phyloP scores from a whole-genome alignment of 2,888 invertebrate genomes.

The Acleris sparsana region DNA sequence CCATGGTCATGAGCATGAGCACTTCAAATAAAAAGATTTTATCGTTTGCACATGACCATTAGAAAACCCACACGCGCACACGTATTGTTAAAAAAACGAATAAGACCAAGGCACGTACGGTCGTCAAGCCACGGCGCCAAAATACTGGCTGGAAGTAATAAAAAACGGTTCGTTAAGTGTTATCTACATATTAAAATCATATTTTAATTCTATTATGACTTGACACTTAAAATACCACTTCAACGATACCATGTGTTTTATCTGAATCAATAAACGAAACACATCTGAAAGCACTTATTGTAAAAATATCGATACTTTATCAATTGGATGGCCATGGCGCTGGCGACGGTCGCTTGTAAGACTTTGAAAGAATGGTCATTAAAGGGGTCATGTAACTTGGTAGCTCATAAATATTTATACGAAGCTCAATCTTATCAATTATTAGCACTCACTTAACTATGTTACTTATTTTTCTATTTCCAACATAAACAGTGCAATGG shows the following conservation, averaged over 20 bases:
- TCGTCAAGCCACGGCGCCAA: no score
- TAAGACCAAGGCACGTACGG: no score
- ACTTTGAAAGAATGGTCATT: background rate
- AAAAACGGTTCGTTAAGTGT: background rate
- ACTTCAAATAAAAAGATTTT: no score
- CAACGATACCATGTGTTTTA: conserved; percentile 30
- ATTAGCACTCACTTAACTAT: background rate
- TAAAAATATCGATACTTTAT: conserved; percentile 23
- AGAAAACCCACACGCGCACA: no score
- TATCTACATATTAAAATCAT: conserved; percentile 34
- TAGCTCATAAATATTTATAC: no score
- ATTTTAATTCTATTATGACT: conserved; percentile 30
- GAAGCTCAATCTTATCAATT: no score
- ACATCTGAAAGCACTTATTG: conserved; percentile 31
- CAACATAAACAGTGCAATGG: background rate
- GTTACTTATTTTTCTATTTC: background rate
- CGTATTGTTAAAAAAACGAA: no score
- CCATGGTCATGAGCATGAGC: background rate
- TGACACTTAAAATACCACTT: conserved; percentile 32
- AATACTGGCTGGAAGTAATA: background rate
- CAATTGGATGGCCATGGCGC: conserved; percentile 3
- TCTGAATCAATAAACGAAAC: conserved; percentile 21
- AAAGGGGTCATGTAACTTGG: background rate
- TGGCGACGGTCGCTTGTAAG: conserved; percentile 4
- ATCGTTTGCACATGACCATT: no score